These are phyloP conservation scores for Heliconius congener DNA, from an alignment of 1,140 invertebrate genomes.

Conservation along the genomic window DNA sequence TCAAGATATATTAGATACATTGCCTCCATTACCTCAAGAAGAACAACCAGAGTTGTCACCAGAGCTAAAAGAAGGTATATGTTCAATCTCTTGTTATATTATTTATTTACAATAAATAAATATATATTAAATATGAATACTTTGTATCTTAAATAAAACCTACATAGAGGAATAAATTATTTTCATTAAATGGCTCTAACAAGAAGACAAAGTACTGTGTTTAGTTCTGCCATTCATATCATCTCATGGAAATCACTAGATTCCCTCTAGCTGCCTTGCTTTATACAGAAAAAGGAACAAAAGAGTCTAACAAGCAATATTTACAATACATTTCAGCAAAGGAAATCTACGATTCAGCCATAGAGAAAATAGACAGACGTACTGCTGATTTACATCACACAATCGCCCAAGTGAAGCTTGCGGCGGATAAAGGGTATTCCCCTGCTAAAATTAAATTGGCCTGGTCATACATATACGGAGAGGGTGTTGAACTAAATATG, in stretches of 20 bases:
- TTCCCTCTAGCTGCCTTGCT: too few species aligned
- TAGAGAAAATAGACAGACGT: constrained; percentile 84
- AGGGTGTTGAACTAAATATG: constrained; percentile 88
- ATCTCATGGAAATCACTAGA: too few species aligned
- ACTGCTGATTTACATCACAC: constrained; percentile 84
- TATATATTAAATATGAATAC: not conserved
- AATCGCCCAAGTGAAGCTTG: constrained; percentile 86
- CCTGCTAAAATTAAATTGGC: constrained; percentile 92
- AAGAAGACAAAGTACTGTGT: too few species aligned
- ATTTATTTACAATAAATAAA: not conserved
- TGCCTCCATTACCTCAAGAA: constrained; percentile 74
- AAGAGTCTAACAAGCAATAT: too few species aligned
- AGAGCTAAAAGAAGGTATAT: constrained; percentile 83
- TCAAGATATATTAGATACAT: constrained; percentile 67
- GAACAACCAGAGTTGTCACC: constrained; percentile 80
- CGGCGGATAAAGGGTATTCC: constrained; percentile 89
- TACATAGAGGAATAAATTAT: too few species aligned
- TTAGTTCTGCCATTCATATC: too few species aligned
- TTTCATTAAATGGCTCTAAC: too few species aligned
- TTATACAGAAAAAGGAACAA: too few species aligned
- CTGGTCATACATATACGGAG: constrained; percentile 93
- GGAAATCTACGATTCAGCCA: constrained; percentile 85
- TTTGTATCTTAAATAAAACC: too few species aligned
- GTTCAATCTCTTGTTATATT: not conserved
- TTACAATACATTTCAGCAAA: constrained; percentile 77